A percentile compares a stretch with the other conserved stretches of the same genome.
Conservation (phyloP, 1,140 invertebrate genomes). For the Belonocnema kinseyi region DNA sequence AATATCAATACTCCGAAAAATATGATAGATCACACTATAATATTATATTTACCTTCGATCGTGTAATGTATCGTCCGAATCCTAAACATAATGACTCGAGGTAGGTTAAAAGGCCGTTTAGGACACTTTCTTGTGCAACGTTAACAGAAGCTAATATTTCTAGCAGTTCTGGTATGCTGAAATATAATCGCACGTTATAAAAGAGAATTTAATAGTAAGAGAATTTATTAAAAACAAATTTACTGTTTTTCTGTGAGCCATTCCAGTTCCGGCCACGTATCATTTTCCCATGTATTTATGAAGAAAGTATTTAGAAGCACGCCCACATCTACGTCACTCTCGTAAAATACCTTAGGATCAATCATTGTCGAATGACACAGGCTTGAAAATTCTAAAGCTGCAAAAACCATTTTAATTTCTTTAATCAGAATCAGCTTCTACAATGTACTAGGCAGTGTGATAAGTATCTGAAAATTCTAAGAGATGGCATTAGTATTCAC, state of each 20-base stretch:
- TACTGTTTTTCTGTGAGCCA: constrained; percentile 78
- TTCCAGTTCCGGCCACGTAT: constrained; percentile 75
- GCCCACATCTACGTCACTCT: constrained; percentile 71
- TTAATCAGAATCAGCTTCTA: constrained; percentile 14
- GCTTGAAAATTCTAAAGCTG: constrained; percentile 73
- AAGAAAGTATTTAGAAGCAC: constrained; percentile 77
- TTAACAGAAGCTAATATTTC: constrained; percentile 66
- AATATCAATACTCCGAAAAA: background rate
- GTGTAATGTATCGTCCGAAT: constrained; percentile 64
- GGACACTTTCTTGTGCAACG: constrained; percentile 60
- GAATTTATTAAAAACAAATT: constrained; percentile 63
- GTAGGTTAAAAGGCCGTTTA: constrained; percentile 64
- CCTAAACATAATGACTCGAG: constrained; percentile 65
- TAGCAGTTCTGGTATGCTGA: constrained; percentile 65
- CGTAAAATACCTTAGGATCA: constrained; percentile 77
- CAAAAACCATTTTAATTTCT: constrained; percentile 52
- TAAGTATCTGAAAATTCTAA: no score
- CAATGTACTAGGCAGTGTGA: no score
- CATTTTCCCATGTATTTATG: constrained; percentile 69
- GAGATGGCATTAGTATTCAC: no score
- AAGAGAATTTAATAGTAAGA: constrained; percentile 26
- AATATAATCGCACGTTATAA: constrained; percentile 59
- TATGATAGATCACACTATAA: background rate
- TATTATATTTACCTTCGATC: constrained; percentile 56
- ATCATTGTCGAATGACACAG: constrained; percentile 72